Evolutionary conservation across 2,113 vertebrate species (phyloP).

Genomic region (Nannobrachium achirus): DNA sequence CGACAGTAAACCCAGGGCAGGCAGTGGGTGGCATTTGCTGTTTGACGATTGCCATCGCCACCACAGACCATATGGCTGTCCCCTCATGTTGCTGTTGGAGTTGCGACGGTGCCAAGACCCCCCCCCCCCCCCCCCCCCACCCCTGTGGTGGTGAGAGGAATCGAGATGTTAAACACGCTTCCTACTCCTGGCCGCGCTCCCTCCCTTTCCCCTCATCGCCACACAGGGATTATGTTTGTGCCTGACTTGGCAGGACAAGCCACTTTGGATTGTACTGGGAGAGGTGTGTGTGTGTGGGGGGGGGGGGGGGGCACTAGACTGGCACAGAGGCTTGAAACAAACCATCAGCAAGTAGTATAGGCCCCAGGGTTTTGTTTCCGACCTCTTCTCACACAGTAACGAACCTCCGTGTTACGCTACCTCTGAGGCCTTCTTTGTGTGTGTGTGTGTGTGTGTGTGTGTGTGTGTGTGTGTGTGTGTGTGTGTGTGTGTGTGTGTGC

Average conservation of each 20-base stretch:
- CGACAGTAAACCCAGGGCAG: conserved; percentile 22
- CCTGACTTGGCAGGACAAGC: conserved; percentile 41
- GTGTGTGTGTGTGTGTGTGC: too few species aligned
- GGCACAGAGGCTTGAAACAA: conserved; percentile 19
- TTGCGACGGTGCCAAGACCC: conserved; percentile 36
- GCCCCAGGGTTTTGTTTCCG: conserved; percentile 24
- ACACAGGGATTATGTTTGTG: conserved; percentile 55
- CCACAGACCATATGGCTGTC: conserved; percentile 65
- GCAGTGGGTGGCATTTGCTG: conserved; percentile 61
- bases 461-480: too few species aligned
- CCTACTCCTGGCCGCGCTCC: conserved; percentile 35
- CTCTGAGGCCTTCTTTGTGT: too few species aligned
- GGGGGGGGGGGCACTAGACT: conserved; percentile 1
- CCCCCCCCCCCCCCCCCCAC: not conserved
- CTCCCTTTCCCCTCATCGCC: not conserved
- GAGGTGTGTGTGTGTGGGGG: conserved; percentile 5
- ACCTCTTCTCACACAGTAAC: not conserved
- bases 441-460: too few species aligned
- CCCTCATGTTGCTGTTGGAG: conserved; percentile 67
- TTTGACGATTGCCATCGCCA: conserved; percentile 46
- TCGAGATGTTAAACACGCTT: conserved; percentile 61
- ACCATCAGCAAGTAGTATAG: conserved; percentile 25
- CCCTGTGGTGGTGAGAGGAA: conserved; percentile 41
- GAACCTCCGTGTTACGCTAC: too few species aligned
- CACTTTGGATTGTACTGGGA: conserved; percentile 39